Evolutionary conservation across 2,113 vertebrate species (phyloP).

Genomic region (Cranoglanis bouderius): DNA sequence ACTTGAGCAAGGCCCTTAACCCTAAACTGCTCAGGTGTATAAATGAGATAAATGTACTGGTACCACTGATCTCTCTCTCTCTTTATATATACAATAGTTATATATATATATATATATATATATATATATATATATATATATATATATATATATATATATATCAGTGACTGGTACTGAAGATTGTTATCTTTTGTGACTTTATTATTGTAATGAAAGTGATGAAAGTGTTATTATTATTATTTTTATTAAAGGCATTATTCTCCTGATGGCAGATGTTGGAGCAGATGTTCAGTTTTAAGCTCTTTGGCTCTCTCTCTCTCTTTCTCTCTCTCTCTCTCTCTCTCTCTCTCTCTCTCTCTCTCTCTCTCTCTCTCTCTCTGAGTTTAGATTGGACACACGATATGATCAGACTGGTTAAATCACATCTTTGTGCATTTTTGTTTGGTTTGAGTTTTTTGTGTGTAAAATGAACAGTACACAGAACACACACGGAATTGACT

Average conservation of each 20-base stretch:
- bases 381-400: constrained; percentile 41
- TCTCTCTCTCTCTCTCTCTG: neutral
- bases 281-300: constrained; percentile 33
- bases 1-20: too few species aligned
- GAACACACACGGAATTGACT: constrained; percentile 18
- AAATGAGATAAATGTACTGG: too few species aligned
- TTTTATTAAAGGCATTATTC: neutral
- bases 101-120: too few species aligned
- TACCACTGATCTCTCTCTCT: too few species aligned
- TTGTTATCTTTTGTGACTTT: neutral
- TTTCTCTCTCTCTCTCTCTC: neutral
- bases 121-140: too few species aligned
- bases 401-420: neutral
- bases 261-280: constrained; percentile 42
- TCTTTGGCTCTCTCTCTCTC: neutral
- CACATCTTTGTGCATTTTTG: neutral
- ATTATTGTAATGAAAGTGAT: neutral
- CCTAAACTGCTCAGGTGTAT: too few species aligned
- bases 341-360: constrained; percentile 3
- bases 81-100: too few species aligned
- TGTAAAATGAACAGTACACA: neutral
- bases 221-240: neutral
- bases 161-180: neutral
- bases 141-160: too few species aligned
- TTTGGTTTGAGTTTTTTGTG: neutral